A percentile compares a stretch with the other conserved stretches of the same genome.
Conservation (phyloP, 2,888 invertebrate species). For the Drosophila incognita region DNA sequence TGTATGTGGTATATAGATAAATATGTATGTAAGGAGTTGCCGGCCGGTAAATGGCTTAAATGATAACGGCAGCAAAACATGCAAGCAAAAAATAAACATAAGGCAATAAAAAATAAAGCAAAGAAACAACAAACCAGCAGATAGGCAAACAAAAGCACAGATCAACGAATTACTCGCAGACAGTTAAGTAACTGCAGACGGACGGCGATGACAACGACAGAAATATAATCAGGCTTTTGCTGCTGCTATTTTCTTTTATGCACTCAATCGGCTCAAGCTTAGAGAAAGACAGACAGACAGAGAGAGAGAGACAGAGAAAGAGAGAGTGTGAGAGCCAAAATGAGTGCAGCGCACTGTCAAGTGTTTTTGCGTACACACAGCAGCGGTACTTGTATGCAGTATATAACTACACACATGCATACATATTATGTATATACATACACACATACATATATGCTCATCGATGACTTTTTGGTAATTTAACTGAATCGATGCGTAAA, state of each 20-base stretch:
- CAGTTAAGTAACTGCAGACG: conserved; percentile 53
- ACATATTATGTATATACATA: neutral
- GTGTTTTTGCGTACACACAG: conserved; percentile 18
- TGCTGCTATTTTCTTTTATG: conserved; percentile 25
- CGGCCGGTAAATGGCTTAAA: conserved; percentile 73
- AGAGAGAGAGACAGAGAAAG: conserved; percentile 14
- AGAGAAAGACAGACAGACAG: neutral
- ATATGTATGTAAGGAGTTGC: conserved; percentile 27
- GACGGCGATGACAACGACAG: conserved; percentile 54
- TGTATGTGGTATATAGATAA: neutral
- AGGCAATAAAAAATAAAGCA: conserved; percentile 58
- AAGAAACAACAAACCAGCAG: conserved; percentile 22
- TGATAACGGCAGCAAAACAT: conserved; percentile 73
- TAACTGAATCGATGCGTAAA: conserved; percentile 77
- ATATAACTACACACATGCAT: neutral
- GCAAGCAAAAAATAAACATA: conserved; percentile 64
- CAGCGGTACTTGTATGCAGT: conserved; percentile 3
- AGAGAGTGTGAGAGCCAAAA: conserved; percentile 10
- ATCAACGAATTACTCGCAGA: conserved; percentile 37
- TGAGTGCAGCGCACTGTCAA: conserved; percentile 42
- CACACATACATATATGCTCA: conserved; percentile 2
- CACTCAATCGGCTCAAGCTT: conserved; percentile 27
- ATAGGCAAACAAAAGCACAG: conserved; percentile 23
- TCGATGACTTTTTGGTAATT: conserved; percentile 61
- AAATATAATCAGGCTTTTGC: conserved; percentile 58